Evolutionary conservation across 2,113 vertebrate species (phyloP).

Genomic region (Crotalus viridis): DNA sequence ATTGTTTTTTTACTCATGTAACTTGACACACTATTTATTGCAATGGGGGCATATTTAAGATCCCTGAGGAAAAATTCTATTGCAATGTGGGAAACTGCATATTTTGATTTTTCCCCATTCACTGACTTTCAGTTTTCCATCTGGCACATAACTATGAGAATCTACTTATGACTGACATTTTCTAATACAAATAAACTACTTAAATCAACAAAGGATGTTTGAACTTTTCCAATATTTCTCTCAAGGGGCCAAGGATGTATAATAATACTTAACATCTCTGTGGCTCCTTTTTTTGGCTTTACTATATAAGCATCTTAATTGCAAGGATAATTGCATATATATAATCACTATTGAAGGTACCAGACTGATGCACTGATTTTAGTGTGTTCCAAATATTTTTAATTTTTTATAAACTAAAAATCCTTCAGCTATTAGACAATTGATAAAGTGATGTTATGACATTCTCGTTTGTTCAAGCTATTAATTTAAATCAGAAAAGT

Average conservation of each 20-base stretch:
- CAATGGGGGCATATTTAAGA: slow-evolving; percentile 5
- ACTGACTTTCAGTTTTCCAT: slow-evolving; percentile 37
- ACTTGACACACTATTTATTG: slow-evolving; percentile 14
- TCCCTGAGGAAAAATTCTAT: slow-evolving; percentile 41
- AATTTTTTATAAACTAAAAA: background rate
- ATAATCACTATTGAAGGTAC: background rate
- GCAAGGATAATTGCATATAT: background rate
- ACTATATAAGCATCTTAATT: background rate
- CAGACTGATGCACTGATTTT: background rate
- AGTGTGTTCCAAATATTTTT: background rate
- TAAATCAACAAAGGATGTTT: background rate
- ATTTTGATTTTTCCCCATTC: slow-evolving; percentile 25
- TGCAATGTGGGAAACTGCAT: slow-evolving; percentile 50
- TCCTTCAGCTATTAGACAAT: background rate
- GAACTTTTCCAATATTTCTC: slow-evolving; percentile 4
- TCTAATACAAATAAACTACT: background rate
- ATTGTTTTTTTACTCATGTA: slow-evolving; percentile 1
- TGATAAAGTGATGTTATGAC: background rate
- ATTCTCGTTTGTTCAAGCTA: background rate
- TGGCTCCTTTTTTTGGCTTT: background rate
- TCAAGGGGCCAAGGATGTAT: slow-evolving; percentile 11
- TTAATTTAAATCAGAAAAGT: slow-evolving; percentile 31
- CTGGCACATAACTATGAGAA: slow-evolving; percentile 40
- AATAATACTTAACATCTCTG: background rate
- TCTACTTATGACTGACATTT: background rate